Evolutionary conservation across 1,140 invertebrate species (phyloP), one percentile per base, ranked within the genome.

Genomic region (Saccostrea echinata): DNA sequence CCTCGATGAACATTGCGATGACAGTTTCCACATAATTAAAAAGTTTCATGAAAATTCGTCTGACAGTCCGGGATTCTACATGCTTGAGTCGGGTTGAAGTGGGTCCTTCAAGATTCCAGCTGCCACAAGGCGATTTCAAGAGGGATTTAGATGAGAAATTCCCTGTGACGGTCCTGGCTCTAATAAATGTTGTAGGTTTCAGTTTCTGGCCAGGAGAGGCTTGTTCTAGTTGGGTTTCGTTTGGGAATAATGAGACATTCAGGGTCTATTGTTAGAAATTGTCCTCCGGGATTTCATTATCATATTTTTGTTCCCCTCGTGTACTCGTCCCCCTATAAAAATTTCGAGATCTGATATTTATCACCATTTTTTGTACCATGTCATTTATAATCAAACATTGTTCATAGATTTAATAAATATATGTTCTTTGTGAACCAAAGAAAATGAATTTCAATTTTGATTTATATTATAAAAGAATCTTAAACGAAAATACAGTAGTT

Each of bases 71-170:
- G 68, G 27, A 71, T 71, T 24, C 68, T 27, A 33, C 68, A 33
- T 71, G 68, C 68, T 71, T 71, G 68, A 71, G 27, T 71, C 68
- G 68, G 68, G 27, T 24, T 82, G 81, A 82, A 82, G 81, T n/a
- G 81, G 52, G 33, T 52, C 81, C 52, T 82, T 53, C 35, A 53
- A n/a, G 21, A 51, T 82, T 52, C 52, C 81, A 82, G 81, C 81
- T 82, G 81, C 81, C 81, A 82, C 81, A 52, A 82, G 81, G 16
- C 43, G 52, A 52, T 51, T 82, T 82, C 35, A 82, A 82, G 81
- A 30, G 52, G 81, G 81, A 82, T 82, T 82, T 82, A 82, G 81
- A 82, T 53, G 52, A 82, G 81, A 53, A 51, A 71, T 71, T 30
- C 68, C 27, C 68, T 71, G 24, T 30, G 68, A 30, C 68, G 68